Conservation (phyloP, 2,113 vertebrate genomes). For the Grallaria varia region DNA sequence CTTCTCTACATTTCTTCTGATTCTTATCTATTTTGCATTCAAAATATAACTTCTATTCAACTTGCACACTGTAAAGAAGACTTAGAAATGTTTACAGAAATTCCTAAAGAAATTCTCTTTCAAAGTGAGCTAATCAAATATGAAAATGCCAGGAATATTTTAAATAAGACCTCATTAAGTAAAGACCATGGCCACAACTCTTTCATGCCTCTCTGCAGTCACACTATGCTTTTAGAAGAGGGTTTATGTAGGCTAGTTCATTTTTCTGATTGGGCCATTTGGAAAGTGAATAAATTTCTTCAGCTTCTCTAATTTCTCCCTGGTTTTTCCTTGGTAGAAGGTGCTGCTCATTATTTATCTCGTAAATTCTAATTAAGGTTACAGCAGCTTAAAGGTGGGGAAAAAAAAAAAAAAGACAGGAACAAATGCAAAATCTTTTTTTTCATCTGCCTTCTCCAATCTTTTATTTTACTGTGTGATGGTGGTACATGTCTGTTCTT, state of each 20-base stretch:
- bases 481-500: neutral
- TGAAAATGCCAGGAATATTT: neutral
- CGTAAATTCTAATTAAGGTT: neutral
- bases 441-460: neutral
- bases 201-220: neutral
- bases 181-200: neutral
- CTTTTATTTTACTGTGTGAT: neutral
- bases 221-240: neutral
- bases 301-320: neutral
- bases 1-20: neutral
- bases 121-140: neutral
- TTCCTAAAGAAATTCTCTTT: neutral
- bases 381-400: neutral
- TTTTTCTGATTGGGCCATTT: neutral
- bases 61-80: neutral
- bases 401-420: neutral
- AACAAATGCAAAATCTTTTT: neutral
- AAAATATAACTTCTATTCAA: neutral
- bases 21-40: neutral
- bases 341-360: neutral
- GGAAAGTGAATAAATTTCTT: neutral
- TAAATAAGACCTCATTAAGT: neutral
- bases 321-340: neutral
- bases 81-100: neutral
- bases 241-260: neutral